A percentile compares a stretch with the other conserved stretches of the same genome.
Conservation (phyloP, 2,797 vertebrate genomes). For the Dallia pectoralis region DNA sequence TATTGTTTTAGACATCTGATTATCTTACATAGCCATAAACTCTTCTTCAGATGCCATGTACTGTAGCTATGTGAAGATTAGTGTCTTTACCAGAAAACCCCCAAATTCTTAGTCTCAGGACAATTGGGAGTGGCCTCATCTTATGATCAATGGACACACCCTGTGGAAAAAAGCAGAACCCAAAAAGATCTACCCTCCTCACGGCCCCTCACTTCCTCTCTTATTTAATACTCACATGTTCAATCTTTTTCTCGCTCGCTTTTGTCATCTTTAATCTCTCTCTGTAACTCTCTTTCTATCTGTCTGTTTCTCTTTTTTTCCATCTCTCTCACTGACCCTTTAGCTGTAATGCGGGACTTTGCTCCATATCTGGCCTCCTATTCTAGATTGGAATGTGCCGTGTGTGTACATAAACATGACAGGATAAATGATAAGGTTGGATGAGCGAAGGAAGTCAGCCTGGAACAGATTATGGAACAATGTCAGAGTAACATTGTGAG, state of each 20-base stretch:
- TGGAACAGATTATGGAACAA: not conserved
- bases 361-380: not conserved
- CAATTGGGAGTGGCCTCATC: not conserved
- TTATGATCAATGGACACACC: not conserved
- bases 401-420: not conserved
- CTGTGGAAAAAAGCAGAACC: constrained; percentile 2
- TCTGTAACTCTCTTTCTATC: no score
- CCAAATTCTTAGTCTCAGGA: not conserved
- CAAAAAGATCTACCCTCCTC: not conserved
- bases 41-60: no score
- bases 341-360: not conserved
- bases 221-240: no score
- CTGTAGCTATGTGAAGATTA: not conserved
- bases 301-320: no score
- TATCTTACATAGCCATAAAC: no score
- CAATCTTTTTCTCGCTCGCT: no score
- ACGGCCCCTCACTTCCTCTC: not conserved
- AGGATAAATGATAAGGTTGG: not conserved
- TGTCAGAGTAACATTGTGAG: not conserved
- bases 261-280: no score
- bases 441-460: not conserved
- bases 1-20: no score
- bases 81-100: not conserved
- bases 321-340: not conserved
- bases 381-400: not conserved